Conservation (phyloP, 2,888 invertebrate genomes). For the Selenia dentaria region DNA sequence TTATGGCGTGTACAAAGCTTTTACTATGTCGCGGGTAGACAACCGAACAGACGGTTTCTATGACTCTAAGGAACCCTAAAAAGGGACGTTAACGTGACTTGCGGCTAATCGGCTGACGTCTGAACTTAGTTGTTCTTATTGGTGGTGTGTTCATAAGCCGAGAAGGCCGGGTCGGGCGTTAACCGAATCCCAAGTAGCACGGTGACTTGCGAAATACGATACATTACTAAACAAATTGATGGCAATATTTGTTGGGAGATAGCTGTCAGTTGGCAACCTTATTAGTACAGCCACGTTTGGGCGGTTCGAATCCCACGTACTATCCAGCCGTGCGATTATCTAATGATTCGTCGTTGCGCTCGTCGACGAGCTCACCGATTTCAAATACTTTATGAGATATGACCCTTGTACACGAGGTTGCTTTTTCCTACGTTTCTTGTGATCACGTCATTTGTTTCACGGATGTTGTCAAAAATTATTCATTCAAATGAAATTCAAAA, state of each 20-base stretch:
- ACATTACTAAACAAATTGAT: slow-evolving; percentile 82
- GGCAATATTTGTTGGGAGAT: slow-evolving; percentile 76
- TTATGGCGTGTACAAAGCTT: too few species aligned
- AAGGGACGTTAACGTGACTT: slow-evolving; percentile 66
- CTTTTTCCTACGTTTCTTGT: too few species aligned
- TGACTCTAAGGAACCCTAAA: slow-evolving; percentile 28
- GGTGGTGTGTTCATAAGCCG: slow-evolving; percentile 73
- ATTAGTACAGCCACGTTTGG: slow-evolving; percentile 57
- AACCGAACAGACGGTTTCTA: too few species aligned
- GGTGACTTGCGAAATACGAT: slow-evolving; percentile 52
- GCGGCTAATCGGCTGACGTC: slow-evolving; percentile 74
- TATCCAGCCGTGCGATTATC: too few species aligned
- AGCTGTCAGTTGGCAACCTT: slow-evolving; percentile 64
- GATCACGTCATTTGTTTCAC: too few species aligned
- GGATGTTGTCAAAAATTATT: too few species aligned
- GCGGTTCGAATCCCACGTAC: slow-evolving; percentile 36
- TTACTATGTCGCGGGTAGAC: too few species aligned
- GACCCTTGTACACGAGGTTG: too few species aligned
- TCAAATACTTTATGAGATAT: too few species aligned
- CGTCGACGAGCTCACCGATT: too few species aligned
- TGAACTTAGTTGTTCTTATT: slow-evolving; percentile 79
- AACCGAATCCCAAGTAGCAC: slow-evolving; percentile 72
- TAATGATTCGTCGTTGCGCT: too few species aligned
- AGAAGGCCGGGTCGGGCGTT: slow-evolving; percentile 56
- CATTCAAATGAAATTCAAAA: too few species aligned